These are phyloP conservation scores for Tenthredo distinguenda DNA, from an alignment of 2,888 invertebrate genomes.

Conservation along the genomic window DNA sequence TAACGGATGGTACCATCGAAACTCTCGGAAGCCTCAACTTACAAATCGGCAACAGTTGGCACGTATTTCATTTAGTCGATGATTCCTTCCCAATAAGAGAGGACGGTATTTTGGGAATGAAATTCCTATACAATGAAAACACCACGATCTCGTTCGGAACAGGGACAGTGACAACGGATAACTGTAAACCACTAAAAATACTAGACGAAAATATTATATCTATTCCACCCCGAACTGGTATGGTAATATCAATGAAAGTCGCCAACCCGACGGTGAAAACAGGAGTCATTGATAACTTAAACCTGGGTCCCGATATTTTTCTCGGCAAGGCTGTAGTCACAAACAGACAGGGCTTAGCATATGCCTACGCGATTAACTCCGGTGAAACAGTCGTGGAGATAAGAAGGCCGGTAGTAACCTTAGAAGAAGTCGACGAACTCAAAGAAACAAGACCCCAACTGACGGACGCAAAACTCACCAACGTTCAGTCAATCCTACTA, in stretches of 20 bases:
- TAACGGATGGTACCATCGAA: neutral
- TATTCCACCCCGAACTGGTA: neutral
- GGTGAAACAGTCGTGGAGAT: neutral
- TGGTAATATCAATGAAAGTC: conserved; percentile 1
- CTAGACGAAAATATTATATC: neutral
- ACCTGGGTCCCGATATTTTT: neutral
- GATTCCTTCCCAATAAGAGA: neutral
- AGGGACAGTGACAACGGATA: neutral
- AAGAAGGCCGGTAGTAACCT: neutral
- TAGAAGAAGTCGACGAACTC: neutral
- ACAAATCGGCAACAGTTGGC: neutral
- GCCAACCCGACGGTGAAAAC: neutral
- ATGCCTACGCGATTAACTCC: neutral
- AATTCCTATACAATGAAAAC: neutral
- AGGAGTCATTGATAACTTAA: neutral
- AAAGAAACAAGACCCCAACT: neutral
- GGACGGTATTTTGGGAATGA: neutral
- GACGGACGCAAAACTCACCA: neutral
- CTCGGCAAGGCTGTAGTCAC: neutral
- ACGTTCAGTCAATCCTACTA: neutral
- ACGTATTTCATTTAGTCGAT: neutral
- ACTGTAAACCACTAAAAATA: neutral
- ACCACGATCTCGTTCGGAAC: neutral
- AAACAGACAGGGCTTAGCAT: neutral
- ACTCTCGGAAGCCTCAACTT: neutral